Conservation (phyloP, 2,113 vertebrate species). For the Falcunculus frontatus region DNA sequence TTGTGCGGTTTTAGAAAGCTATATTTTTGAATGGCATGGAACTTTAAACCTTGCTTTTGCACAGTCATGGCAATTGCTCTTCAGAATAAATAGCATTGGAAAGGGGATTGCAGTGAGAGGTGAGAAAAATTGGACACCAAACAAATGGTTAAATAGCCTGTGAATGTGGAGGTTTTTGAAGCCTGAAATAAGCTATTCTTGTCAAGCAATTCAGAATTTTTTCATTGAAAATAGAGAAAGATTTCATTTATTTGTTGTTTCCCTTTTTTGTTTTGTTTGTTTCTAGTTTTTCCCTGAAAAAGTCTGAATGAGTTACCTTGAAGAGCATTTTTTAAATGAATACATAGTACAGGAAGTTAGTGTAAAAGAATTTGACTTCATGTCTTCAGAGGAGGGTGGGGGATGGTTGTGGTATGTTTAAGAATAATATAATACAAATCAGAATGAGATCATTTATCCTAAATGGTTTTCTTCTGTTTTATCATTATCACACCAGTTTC, state of each 20-base stretch:
- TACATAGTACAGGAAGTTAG: background rate
- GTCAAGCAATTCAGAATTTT: background rate
- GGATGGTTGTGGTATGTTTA: background rate
- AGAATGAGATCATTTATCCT: background rate
- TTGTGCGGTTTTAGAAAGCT: background rate
- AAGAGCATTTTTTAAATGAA: background rate
- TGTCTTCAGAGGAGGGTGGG: accelerated
- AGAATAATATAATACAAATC: background rate
- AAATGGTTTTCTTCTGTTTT: background rate
- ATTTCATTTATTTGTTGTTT: background rate
- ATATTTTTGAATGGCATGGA: accelerated
- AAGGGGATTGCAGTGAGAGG: background rate
- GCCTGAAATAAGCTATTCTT: background rate
- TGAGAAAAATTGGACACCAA: background rate
- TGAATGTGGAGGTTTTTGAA: background rate
- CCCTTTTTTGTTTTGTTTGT: background rate
- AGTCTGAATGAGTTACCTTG: background rate
- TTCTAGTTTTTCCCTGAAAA: background rate
- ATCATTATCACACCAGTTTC: background rate
- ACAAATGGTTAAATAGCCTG: background rate
- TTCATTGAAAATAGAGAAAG: background rate
- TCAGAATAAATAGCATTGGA: background rate
- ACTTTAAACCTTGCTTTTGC: background rate
- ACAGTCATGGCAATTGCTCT: background rate
- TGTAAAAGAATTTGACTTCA: background rate